Conservation (phyloP, 2,888 invertebrate species). For the Exocentrus adspersus region DNA sequence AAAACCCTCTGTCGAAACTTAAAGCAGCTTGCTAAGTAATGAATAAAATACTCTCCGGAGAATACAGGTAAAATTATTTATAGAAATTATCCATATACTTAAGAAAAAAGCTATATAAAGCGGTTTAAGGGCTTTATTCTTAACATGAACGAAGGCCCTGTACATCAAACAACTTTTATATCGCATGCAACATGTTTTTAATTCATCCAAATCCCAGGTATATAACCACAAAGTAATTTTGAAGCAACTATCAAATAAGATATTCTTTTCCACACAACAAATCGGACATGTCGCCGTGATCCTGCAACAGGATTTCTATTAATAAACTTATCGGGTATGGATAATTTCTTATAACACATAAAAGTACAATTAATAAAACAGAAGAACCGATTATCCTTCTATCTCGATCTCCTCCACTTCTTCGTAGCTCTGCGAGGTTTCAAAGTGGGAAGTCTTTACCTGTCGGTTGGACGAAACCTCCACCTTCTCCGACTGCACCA, state of each 20-base stretch:
- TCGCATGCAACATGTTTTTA: no score
- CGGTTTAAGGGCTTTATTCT: no score
- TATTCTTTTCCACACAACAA: conserved; percentile 29
- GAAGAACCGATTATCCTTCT: conserved; percentile 52
- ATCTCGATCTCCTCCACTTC: conserved; percentile 61
- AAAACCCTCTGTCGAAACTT: conserved; percentile 38
- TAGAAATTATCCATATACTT: conserved; percentile 28
- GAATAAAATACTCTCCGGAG: neutral
- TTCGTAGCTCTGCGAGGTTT: conserved; percentile 61
- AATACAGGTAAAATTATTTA: neutral
- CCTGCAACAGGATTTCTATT: conserved; percentile 19
- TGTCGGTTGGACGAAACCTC: conserved; percentile 56
- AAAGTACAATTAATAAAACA: neutral
- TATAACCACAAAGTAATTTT: no score
- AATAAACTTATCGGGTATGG: conserved; percentile 10
- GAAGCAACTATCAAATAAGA: conserved; percentile 20
- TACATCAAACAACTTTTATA: no score
- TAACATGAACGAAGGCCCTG: no score
- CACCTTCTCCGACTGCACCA: conserved; percentile 53
- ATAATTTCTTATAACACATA: conserved; percentile 26
- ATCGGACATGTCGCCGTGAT: conserved; percentile 27
- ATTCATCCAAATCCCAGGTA: no score
- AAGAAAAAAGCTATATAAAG: no score
- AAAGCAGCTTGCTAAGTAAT: conserved; percentile 2
- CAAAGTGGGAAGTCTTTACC: conserved; percentile 58